Evolutionary conservation across 2,113 vertebrate species (phyloP).

Genomic region (Rhinolophus sinicus): DNA sequence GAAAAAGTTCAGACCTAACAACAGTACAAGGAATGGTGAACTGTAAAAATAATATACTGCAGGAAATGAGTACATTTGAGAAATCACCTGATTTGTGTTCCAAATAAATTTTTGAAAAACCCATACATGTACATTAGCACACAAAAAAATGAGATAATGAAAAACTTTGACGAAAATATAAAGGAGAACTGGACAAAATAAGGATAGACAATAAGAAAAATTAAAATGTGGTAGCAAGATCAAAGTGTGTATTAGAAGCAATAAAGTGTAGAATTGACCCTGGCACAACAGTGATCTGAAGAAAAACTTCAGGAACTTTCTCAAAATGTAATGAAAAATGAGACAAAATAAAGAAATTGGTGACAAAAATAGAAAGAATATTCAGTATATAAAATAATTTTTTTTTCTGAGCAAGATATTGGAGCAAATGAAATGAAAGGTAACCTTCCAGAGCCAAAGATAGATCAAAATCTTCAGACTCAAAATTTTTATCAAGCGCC

Average conservation of each 20-base stretch:
- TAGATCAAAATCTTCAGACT: background rate
- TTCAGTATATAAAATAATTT: background rate
- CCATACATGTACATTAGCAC: background rate
- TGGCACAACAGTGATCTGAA: background rate
- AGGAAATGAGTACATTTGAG: background rate
- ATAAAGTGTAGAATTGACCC: background rate
- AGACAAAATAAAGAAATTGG: background rate
- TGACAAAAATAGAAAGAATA: background rate
- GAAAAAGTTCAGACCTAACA: background rate
- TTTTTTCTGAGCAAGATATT: background rate
- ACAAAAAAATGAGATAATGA: background rate
- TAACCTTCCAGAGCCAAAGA: background rate
- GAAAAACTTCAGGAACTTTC: background rate
- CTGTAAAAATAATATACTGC: background rate
- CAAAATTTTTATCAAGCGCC: background rate
- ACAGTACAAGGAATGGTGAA: background rate
- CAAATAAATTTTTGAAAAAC: background rate
- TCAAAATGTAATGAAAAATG: background rate
- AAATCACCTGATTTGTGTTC: background rate
- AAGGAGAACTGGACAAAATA: background rate
- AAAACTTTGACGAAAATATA: background rate
- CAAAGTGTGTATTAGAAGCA: background rate
- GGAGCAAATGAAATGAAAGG: background rate
- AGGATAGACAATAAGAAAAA: background rate
- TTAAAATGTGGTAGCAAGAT: background rate